Percentiles rank a stretch among this genome's conserved stretches.
phyloP scores from a whole-genome alignment of 1,140 invertebrate genomes.

The Dendrolimus kikuchii region DNA sequence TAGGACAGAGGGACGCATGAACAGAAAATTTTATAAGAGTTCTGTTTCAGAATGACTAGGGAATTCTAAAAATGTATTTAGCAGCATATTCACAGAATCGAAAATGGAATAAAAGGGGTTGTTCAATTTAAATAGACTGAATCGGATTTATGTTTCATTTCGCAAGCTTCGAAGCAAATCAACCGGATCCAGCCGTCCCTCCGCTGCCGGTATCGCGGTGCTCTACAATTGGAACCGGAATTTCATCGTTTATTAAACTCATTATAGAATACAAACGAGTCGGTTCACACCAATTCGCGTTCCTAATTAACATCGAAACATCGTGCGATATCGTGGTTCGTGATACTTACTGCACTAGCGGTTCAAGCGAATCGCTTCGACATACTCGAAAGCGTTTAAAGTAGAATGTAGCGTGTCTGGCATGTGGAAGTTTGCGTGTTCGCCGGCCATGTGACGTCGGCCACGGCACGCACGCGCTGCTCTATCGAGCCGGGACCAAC shows the following conservation, averaged over 20 bases:
- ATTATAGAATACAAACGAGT: constrained; percentile 15
- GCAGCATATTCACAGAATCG: constrained; percentile 49
- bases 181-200: constrained; percentile 15
- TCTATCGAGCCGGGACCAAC: constrained; percentile 61
- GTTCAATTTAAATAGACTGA: constrained; percentile 65
- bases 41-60: no score
- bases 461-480: constrained; percentile 53
- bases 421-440: constrained; percentile 21
- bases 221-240: constrained; percentile 21
- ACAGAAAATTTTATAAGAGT: no score
- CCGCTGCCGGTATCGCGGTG: constrained; percentile 3
- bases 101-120: constrained; percentile 61
- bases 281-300: constrained; percentile 19
- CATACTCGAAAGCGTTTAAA: background rate
- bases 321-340: constrained; percentile 6
- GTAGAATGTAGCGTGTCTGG: constrained; percentile 7
- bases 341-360: background rate
- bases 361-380: no score
- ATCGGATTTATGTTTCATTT: constrained; percentile 63
- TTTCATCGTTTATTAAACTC: constrained; percentile 24
- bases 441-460: constrained; percentile 38
- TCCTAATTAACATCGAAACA: constrained; percentile 16
- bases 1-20: no score
- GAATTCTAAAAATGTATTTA: background rate
- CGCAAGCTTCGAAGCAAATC: constrained; percentile 37